phyloP scores from a whole-genome alignment of 2,888 invertebrate species.

The Zaprionus obscuricornis region DNA sequence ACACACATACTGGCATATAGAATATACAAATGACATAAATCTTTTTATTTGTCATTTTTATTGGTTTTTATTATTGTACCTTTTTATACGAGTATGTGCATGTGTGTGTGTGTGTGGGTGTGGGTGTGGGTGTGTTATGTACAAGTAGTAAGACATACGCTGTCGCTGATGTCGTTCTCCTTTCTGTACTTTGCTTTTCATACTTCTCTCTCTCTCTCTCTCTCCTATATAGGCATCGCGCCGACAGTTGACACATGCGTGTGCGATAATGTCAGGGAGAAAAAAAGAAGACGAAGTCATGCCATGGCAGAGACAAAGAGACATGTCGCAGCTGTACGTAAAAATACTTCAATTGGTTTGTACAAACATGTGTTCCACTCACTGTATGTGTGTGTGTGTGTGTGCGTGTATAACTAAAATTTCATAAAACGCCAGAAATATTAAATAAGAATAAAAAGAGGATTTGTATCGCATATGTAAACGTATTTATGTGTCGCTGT shows the following conservation, averaged over 20 bases:
- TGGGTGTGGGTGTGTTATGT: too few relatives aligned
- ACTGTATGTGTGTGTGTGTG: slow-evolving; percentile 10
- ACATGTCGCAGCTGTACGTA: slow-evolving; percentile 43
- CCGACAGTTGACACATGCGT: slow-evolving; percentile 71
- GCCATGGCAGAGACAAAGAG: slow-evolving; percentile 1
- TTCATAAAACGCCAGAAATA: slow-evolving; percentile 67
- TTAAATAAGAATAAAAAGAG: slow-evolving; percentile 71
- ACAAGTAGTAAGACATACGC: too few relatives aligned
- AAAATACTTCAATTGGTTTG: slow-evolving; percentile 49
- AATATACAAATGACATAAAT: slow-evolving; percentile 67
- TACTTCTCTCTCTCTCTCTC: background rate
- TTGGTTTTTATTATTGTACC: slow-evolving; percentile 78
- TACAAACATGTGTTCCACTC: slow-evolving; percentile 1
- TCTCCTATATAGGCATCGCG: slow-evolving; percentile 15
- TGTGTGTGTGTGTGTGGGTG: background rate
- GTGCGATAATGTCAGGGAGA: slow-evolving; percentile 62
- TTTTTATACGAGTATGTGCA: slow-evolving; percentile 42
- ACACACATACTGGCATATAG: too few relatives aligned
- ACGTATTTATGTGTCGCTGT: slow-evolving; percentile 65
- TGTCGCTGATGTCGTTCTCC: slow-evolving; percentile 14
- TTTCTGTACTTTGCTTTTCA: too few relatives aligned
- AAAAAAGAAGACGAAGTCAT: background rate
- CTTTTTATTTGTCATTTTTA: slow-evolving; percentile 79
- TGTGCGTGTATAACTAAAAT: slow-evolving; percentile 59
- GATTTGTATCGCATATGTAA: slow-evolving; percentile 52